phyloP scores from a whole-genome alignment of 1,140 invertebrate species.

The Nylanderia fulva region DNA sequence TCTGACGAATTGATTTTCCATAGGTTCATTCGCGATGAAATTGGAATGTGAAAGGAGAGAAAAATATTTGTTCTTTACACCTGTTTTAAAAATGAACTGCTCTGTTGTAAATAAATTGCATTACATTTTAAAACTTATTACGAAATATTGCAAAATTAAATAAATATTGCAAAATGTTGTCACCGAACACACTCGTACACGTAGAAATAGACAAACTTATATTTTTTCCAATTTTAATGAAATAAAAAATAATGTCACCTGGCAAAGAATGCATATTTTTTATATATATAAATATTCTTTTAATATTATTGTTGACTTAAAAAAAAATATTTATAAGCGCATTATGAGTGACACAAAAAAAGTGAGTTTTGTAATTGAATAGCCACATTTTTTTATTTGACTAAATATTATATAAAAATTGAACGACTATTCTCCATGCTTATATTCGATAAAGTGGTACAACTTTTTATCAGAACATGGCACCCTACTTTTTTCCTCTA shows the following conservation, averaged over 20 bases:
- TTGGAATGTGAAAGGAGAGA: not conserved
- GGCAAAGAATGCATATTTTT: not conserved
- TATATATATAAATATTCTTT: no score
- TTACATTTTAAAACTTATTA: not conserved
- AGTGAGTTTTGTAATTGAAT: not conserved
- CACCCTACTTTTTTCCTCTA: not conserved
- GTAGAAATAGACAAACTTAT: not conserved
- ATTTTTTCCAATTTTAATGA: not conserved
- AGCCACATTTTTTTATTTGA: no score
- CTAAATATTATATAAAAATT: not conserved
- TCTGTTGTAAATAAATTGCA: not conserved
- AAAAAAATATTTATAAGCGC: not conserved
- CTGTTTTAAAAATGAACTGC: not conserved
- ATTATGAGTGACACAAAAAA: not conserved
- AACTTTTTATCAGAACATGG: not conserved
- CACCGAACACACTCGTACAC: not conserved
- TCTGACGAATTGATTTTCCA: constrained; percentile 60
- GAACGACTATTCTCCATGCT: not conserved
- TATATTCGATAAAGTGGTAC: not conserved
- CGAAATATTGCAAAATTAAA: not conserved
- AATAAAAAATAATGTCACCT: not conserved
- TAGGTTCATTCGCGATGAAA: constrained; percentile 22
- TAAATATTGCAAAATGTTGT: not conserved
- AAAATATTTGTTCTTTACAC: not conserved
- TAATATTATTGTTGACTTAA: not conserved